Evolutionary conservation across 2,113 vertebrate species (phyloP), one percentile per base, ranked within the genome.

Genomic region (Shinisaurus crocodilurus): DNA sequence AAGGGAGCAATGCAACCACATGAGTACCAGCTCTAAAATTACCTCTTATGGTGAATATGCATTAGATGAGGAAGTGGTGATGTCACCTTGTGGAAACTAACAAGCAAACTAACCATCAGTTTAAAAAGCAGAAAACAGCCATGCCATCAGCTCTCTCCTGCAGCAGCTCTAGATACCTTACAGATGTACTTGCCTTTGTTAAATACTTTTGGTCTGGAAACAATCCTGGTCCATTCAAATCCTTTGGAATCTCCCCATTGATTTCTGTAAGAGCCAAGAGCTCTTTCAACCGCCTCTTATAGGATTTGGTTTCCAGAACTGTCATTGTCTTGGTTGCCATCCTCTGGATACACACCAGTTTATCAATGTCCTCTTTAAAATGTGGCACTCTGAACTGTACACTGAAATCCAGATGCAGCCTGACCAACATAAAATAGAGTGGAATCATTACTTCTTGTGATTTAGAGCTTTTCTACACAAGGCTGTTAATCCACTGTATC

Each of bases 61-160:
- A 81, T 80, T 81, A 50, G 63, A 67, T 88, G 80, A 70, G 87
- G 75, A 88, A 81, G 76, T 81, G 77, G 63, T 77, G 57, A 88
- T 81, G 43, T 80, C 63, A 81, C 43, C 80, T 43, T 50, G 60
- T 70, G 87, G 76, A 48, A 79, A 48, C 43, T 48, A 48, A 50
- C 25, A 76, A 69, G 43, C 37, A n/a, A 69, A 67, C 69, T 67
- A 88, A 48, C 43, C 45, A 37, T 67, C 76, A 67, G 9, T 63
- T 67, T 13, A n/a, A 80, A 77, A 88, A 65, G 74, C 60, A 81
- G 34, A 81, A 88, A 69, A 34, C 76, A 88, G 48, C 50, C 40
- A 15, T 12, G 37, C 10, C 32, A 79, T 45, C 76, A 65, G 23
- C 29, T 29, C 3, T 27, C 70, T 75, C 37, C 54, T 15, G 7